phyloP scores from a whole-genome alignment of 2,797 vertebrate species.

The Sarcophilus harrisii region DNA sequence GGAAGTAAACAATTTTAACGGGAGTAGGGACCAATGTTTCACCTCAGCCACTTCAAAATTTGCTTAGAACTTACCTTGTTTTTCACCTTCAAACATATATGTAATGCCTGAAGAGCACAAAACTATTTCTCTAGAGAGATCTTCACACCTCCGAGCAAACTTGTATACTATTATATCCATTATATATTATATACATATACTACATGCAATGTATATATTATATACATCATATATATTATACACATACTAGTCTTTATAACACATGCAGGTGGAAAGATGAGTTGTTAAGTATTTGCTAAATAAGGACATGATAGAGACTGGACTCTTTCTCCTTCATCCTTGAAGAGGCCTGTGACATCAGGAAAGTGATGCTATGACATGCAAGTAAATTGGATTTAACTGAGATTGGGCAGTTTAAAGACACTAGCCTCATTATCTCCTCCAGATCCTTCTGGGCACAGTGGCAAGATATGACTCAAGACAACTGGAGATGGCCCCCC shows the following conservation, averaged over 20 bases:
- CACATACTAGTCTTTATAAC: neutral
- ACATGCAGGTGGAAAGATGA: neutral
- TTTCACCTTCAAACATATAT: neutral
- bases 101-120: neutral
- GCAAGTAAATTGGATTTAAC: too few relatives aligned
- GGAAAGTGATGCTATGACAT: too few relatives aligned
- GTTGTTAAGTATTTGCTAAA: neutral
- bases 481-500: too few relatives aligned
- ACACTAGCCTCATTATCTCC: too few relatives aligned
- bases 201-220: too few relatives aligned
- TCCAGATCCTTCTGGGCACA: too few relatives aligned
- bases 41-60: neutral
- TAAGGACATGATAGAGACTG: neutral
- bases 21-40: neutral
- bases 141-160: neutral
- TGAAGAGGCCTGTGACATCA: too few relatives aligned
- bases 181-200: too few relatives aligned
- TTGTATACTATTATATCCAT: neutral
- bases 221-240: too few relatives aligned
- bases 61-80: neutral
- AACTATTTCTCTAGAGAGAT: neutral
- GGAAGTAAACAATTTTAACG: neutral
- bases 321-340: neutral
- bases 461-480: too few relatives aligned
- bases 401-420: too few relatives aligned